Evolutionary conservation across 92 coral and sea anemone species (phyloP), one percentile per base, ranked within the genome.

Genomic region (Porites lobata): DNA sequence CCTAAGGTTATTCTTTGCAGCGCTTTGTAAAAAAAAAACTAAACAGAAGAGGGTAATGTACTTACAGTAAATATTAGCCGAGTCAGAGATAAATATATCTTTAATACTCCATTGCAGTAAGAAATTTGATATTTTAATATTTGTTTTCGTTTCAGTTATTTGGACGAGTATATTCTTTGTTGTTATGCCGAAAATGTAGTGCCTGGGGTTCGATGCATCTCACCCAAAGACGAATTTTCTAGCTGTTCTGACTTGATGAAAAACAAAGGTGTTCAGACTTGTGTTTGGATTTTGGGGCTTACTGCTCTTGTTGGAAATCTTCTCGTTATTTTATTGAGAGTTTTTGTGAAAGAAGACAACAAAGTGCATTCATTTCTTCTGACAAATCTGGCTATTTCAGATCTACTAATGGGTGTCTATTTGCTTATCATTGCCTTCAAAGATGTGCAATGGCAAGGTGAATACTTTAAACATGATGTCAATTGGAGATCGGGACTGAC

Each of bases 231-330:
- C 76, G 91, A 65, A 53, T 94, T 96, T 74, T 96, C 99, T 2
- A 96, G 98, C 78, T 96, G 99, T 68, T 87, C 83, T 18, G 99
- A 94, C 65, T 90, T 96, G 50, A 95, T 96, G 92, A 96, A 96
- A 76, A 96, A 96, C 85, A 89, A 69, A 72, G 85, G 94, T 14
- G 53, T 79, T 26, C 87, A 87, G 52, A 80, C 85, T 65, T 91
- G 91, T 32, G 81, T 94, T n/a, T 96, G 99, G 99, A 84, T 96
- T 50, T 88, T 96, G 26, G 99, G 99, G 4, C 81, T 96, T 38
- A 59, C 92, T 61, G 99, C 99, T 7, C 79, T 96, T 57, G 26
- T 92, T 21, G 99, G 99, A 1, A 96, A 96, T 77, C 43, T 91
- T 15, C 85, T 89, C 61, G 99, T 96, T 21, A 81, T 96, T 18